These are phyloP conservation scores for Galleria mellonella DNA, from an alignment of 1,140 invertebrate species.

Conservation along the genomic window DNA sequence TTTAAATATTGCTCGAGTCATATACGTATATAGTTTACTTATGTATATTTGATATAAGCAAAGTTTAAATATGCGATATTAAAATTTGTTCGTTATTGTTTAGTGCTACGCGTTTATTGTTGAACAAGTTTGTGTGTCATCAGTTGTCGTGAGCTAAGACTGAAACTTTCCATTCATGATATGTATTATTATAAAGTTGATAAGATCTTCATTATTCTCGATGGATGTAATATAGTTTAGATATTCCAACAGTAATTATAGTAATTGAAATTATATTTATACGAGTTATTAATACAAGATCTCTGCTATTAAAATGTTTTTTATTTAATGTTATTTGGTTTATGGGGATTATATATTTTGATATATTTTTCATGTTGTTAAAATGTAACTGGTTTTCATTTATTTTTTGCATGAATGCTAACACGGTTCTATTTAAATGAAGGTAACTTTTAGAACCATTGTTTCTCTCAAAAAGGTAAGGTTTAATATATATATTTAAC, in stretches of 20 bases:
- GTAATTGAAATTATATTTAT: neutral
- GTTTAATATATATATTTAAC: no score
- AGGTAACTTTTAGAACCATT: no score
- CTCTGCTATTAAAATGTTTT: neutral
- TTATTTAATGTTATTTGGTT: no score
- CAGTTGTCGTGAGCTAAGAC: conserved; percentile 23
- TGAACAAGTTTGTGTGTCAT: neutral
- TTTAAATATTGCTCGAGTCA: no score
- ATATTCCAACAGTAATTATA: conserved; percentile 3
- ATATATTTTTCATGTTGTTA: no score
- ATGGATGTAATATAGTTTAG: conserved; percentile 3
- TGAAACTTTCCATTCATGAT: conserved; percentile 20
- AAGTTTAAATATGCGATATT: neutral
- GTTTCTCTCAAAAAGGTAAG: no score
- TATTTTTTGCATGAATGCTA: no score
- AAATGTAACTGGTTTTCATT: no score
- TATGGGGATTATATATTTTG: no score
- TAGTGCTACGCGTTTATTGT: neutral
- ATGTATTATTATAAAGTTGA: conserved; percentile 5
- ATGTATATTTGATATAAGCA: no score
- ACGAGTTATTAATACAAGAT: conserved; percentile 1
- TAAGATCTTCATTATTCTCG: neutral
- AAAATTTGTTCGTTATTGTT: neutral
- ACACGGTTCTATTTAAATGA: no score
- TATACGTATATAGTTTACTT: no score